Percentiles rank a stretch among this genome's conserved stretches.
Conservation (phyloP, 2,113 vertebrate species). For the Castor canadensis region DNA sequence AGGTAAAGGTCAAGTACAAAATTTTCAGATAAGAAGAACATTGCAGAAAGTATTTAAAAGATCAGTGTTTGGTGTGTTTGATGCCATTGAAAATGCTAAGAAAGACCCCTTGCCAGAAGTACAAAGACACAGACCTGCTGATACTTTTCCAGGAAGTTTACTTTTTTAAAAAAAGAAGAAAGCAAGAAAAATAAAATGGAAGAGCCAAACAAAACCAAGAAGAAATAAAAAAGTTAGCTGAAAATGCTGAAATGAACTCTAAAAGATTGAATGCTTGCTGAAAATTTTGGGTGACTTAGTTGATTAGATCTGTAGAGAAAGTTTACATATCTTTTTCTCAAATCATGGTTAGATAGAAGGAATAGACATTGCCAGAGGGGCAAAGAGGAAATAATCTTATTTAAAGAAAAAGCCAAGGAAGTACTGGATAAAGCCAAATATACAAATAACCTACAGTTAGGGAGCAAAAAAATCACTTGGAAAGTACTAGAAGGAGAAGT, state of each 20-base stretch:
- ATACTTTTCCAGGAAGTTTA: constrained; percentile 95
- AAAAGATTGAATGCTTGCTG: constrained; percentile 93
- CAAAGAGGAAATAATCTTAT: constrained; percentile 97
- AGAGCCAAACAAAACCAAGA: constrained; percentile 93
- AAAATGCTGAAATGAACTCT: constrained; percentile 91
- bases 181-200: constrained; percentile 91
- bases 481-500: constrained; percentile 93
- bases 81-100: constrained; percentile 92
- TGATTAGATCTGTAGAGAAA: constrained; percentile 95
- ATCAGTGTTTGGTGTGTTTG: constrained; percentile 95
- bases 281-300: constrained; percentile 96
- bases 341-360: constrained; percentile 96
- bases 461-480: constrained; percentile 91
- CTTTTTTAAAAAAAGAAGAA: constrained; percentile 94
- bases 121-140: constrained; percentile 94
- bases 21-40: constrained; percentile 96
- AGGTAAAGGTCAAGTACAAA: constrained; percentile 92
- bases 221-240: constrained; percentile 91
- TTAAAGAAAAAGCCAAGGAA: constrained; percentile 92
- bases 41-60: constrained; percentile 95
- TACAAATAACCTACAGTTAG: constrained; percentile 90
- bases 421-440: constrained; percentile 92
- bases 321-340: constrained; percentile 93
- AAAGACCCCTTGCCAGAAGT: constrained; percentile 91
- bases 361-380: constrained; percentile 97